Conservation (phyloP, 2,113 vertebrate species). For the Brienomyrus brachyistius region DNA sequence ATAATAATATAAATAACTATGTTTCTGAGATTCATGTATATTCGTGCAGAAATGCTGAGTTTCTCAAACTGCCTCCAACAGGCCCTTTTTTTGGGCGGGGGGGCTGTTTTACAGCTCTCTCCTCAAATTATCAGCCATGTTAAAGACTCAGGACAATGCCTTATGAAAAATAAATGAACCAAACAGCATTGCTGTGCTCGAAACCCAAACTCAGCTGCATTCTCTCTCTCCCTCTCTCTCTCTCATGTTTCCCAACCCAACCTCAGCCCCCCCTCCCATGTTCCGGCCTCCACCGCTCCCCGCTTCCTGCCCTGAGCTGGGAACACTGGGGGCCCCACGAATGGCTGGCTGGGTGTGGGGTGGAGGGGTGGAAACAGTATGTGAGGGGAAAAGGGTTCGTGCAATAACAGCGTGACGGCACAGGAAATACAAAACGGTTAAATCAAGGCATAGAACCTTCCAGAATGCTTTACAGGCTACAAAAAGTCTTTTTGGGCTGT, state of each 20-base stretch:
- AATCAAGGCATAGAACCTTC: background rate
- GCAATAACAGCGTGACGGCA: background rate
- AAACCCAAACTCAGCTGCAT: background rate
- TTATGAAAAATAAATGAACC: background rate
- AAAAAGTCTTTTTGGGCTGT: background rate
- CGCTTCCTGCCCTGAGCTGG: background rate
- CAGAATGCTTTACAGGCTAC: background rate
- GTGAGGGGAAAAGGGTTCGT: background rate
- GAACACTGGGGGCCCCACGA: background rate
- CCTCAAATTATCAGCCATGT: conserved; percentile 14
- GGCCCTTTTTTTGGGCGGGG: background rate
- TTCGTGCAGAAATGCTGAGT: background rate
- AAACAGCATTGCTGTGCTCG: background rate
- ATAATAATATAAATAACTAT: background rate
- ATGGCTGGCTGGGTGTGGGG: background rate
- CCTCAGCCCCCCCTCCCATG: background rate
- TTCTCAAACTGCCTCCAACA: background rate
- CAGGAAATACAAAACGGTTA: background rate
- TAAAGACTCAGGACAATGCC: background rate
- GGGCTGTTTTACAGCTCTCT: conserved; percentile 2
- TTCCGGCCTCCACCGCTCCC: background rate
- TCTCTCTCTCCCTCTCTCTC: background rate
- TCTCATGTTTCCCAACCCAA: background rate
- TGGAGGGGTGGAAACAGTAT: conserved; percentile 23
- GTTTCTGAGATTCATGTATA: background rate